Evolutionary conservation across 2,797 vertebrate genomes (phyloP), one percentile per base, ranked within the genome.

Genomic region (Pelobates cultripes): DNA sequence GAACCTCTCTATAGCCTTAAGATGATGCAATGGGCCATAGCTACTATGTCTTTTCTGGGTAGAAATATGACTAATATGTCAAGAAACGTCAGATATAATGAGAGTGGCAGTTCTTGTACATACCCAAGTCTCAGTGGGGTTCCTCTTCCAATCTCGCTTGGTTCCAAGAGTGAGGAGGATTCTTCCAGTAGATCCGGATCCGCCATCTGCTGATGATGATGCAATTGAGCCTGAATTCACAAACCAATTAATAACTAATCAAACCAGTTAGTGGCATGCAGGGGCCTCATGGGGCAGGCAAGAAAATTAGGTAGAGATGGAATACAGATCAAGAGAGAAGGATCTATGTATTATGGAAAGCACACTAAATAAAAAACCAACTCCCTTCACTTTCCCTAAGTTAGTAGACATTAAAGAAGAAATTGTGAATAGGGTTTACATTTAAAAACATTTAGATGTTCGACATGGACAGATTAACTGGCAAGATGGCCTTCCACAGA

Each of bases 101-200:
- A 28, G 28, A 28, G 28, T 28, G 28, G 47, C 4, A 40, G 3
- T 10, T 66, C 1, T 10, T 43, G 43, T 4, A 78, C 70, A 91
- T 90, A 99, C 98, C 98, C 98, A 1, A 99, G 94, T 85, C 98
- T 94, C 12, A 99, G 95, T 0, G 97, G 96, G 51, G 97, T 89
- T 4, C 88, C 94, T 87, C 96, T 93, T 88, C 87, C 91, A 0
- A 95, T 89, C 86, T 99, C 98, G 0, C 88, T 97, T 2, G 96
- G 96, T 45, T 99, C 98, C 91, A 99, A 78, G 15, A 96, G 95
- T 0, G 89, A 95, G 7, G 96, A 96, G 0, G 97, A 96, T 83
- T 99, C 97, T 89, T 99, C 97, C 91, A 99, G 89, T 89, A 99
- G 91, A 86, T 96, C 95, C 87, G 98, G 97, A 93, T 99, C 98